Evolutionary conservation across 2,888 invertebrate species (phyloP), one percentile per base, ranked within the genome.

Genomic region (Hypomecis atomaria): DNA sequence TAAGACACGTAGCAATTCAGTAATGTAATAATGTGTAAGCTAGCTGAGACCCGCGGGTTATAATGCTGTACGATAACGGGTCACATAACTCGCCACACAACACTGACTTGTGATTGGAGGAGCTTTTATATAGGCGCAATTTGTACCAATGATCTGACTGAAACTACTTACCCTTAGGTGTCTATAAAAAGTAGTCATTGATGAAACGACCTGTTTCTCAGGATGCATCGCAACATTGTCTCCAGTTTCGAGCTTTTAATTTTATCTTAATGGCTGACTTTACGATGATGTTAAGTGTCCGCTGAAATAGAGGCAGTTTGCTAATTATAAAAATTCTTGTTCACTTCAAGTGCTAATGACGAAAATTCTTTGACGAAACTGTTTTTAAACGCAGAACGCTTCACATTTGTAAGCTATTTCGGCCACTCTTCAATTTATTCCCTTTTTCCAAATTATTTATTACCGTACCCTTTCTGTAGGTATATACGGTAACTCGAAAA

Each of bases 211-310:
- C 33, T 40, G 10, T 6, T 10, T 23, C 23, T 5, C 40, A n/a
- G 23, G 23, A 33, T 40, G 40, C 40, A n/a, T 42, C 43, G 58
- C 70, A 52, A 62, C 68, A 69, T 61, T 70, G 69, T 72, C 61
- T 11, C 40, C 9, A 47, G 52, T 52, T 52, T 66, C 59, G 40
- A 60, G 57, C 65, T 59, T 61, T 71, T 65, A 68, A 62, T 68
- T 56, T 65, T 54, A 56, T 57, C 67, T 59, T 66, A 63, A 71
- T 68, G 55, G 56, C 63, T 48, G 0, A 5, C 49, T 65, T 65
- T 61, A 65, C 37, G 40, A 44, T 4, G 38, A 23, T 56, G 49
- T 13, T 50, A 64, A 59, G 45, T 50, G 45, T 38, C 6, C 34
- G 33, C 36, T 50, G 13, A 55, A 57, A 56, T 59, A 49, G 59